Percentiles rank a stretch among this genome's conserved stretches.
Evolutionary conservation across 2,797 vertebrate species (phyloP).

Genomic region (Clarias platycephalus): DNA sequence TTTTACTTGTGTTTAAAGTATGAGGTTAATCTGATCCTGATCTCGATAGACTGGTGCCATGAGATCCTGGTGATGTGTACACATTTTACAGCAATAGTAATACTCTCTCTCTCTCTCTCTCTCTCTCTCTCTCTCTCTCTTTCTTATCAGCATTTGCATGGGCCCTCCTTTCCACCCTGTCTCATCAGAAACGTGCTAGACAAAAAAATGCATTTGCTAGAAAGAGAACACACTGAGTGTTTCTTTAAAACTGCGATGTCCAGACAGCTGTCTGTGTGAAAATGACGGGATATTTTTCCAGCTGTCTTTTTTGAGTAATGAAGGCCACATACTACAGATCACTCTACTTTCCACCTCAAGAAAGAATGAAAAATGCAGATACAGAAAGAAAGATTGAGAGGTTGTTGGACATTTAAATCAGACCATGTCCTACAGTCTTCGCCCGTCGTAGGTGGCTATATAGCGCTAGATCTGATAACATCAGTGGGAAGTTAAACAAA

Average conservation of each 20-base stretch:
- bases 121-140: background rate
- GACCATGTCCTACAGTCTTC: slow-evolving; percentile 46
- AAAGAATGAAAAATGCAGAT: slow-evolving; percentile 56
- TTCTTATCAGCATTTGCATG: slow-evolving; percentile 16
- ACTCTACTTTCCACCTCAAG: slow-evolving; percentile 63
- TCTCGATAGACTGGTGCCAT: slow-evolving; percentile 24
- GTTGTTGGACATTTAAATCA: slow-evolving; percentile 52
- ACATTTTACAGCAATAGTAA: slow-evolving; percentile 9
- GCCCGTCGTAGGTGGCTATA: slow-evolving; percentile 59
- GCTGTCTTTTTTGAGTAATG: slow-evolving; percentile 51
- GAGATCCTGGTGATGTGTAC: slow-evolving; percentile 38
- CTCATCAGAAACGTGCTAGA: slow-evolving; percentile 19
- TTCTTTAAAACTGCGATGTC: slow-evolving; percentile 25
- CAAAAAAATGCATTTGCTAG: slow-evolving; percentile 2
- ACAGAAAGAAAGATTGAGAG: slow-evolving; percentile 23
- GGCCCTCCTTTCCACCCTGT: background rate
- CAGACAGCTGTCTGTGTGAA: slow-evolving; percentile 45
- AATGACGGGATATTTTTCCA: slow-evolving; percentile 35
- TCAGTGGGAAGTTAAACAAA: slow-evolving; percentile 80
- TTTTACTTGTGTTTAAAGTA: slow-evolving; percentile 13
- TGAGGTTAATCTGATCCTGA: slow-evolving; percentile 27
- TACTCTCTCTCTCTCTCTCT: background rate
- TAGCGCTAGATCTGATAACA: slow-evolving; percentile 67
- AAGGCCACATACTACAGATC: slow-evolving; percentile 59
- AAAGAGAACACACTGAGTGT: slow-evolving; percentile 23